phyloP scores from a whole-genome alignment of 2,888 invertebrate species.

The Nipponacmea schrenckii region DNA sequence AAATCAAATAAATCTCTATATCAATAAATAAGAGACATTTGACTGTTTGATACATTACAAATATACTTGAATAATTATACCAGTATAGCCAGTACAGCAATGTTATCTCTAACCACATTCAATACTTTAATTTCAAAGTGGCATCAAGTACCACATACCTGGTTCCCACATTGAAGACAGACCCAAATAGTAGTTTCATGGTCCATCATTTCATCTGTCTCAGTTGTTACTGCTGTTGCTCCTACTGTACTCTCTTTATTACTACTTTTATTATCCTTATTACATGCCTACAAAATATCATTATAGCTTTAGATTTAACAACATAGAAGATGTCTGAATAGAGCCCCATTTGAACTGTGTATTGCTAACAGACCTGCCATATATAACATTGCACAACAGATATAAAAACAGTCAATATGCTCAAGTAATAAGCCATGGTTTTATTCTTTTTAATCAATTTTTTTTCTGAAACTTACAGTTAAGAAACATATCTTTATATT shows the following conservation, averaged over 20 bases:
- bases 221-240: slow-evolving; percentile 38
- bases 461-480: no score
- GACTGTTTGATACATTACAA: no score
- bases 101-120: no score
- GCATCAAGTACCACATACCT: slow-evolving; percentile 46
- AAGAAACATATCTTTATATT: no score
- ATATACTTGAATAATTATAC: not conserved
- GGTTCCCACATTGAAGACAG: slow-evolving; percentile 65
- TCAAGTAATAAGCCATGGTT: no score
- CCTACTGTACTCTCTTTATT: slow-evolving; percentile 10
- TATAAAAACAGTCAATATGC: no score
- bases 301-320: not conserved
- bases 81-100: no score
- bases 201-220: slow-evolving; percentile 36
- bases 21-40: no score
- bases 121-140: no score
- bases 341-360: not conserved
- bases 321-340: not conserved
- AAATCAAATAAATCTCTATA: no score
- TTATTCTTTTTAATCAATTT: no score
- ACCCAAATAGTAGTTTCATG: slow-evolving; percentile 58
- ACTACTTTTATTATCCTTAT: slow-evolving; percentile 20
- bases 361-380: slow-evolving; percentile 16
- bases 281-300: not conserved
- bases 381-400: slow-evolving; percentile 19